A percentile compares a stretch with the other conserved stretches of the same genome.
Conservation (phyloP, 2,797 vertebrate species). For the Perodicticus potto region DNA sequence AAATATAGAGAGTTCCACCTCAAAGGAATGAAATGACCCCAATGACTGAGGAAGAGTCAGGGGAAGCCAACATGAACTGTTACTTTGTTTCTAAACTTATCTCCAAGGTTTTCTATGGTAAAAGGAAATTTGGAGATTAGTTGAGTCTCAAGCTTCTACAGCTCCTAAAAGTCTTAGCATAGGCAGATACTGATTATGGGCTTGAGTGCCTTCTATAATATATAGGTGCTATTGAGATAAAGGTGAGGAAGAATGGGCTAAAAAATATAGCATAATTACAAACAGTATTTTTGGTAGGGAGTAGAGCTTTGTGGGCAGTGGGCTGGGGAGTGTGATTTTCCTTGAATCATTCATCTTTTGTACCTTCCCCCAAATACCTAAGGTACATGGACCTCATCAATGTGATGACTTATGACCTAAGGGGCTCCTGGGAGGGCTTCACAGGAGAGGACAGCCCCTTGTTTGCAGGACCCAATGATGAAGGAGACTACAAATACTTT, state of each 20-base stretch:
- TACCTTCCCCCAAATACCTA: neutral
- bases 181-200: neutral
- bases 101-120: neutral
- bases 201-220: neutral
- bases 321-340: neutral
- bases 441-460: conserved; percentile 92
- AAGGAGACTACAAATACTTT: conserved; percentile 87
- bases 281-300: neutral
- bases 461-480: conserved; percentile 86
- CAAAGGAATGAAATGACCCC: neutral
- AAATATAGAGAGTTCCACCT: neutral
- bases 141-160: neutral
- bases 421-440: conserved; percentile 89
- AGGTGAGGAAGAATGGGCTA: neutral
- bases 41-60: neutral
- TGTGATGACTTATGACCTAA: conserved; percentile 92
- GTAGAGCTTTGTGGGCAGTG: neutral
- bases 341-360: neutral
- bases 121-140: neutral
- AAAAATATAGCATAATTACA: neutral
- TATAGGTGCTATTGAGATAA: neutral
- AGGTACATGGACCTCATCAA: conserved; percentile 91
- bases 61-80: neutral
- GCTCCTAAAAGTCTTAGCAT: neutral
- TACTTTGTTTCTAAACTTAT: neutral